These are phyloP conservation scores for Lontra canadensis DNA, from an alignment of 2,113 vertebrate species.

Conservation along the genomic window DNA sequence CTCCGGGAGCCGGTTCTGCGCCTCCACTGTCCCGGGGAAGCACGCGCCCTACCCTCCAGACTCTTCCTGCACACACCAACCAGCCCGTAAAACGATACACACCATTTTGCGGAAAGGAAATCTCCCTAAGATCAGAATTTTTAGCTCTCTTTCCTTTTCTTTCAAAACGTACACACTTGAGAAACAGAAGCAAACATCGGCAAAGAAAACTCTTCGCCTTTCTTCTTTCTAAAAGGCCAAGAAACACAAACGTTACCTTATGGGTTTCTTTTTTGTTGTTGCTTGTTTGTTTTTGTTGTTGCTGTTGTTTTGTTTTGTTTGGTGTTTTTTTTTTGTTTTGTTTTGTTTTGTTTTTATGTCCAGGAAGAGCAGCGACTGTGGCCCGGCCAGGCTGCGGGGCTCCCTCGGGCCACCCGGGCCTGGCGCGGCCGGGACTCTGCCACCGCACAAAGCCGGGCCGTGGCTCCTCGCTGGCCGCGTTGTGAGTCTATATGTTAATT, in stretches of 20 bases:
- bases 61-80: background rate
- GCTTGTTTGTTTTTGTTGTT: background rate
- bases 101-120: background rate
- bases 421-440: rapidly evolving
- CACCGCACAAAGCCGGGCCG: slow-evolving; percentile 68
- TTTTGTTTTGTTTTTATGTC: background rate
- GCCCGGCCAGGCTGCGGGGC: background rate
- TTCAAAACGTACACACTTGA: background rate
- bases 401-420: background rate
- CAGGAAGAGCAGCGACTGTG: background rate
- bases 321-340: background rate
- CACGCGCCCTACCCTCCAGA: background rate
- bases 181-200: background rate
- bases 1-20: rapidly evolving
- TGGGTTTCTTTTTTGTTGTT: rapidly evolving
- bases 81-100: background rate
- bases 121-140: background rate
- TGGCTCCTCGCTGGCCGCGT: slow-evolving; percentile 80
- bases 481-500: slow-evolving; percentile 96
- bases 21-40: background rate
- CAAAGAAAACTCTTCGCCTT: background rate
- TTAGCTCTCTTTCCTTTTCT: slow-evolving; percentile 16
- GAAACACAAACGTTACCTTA: background rate
- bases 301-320: background rate
- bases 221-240: background rate